phyloP scores from a whole-genome alignment of 1,140 invertebrate genomes.

The Rhynchophorus ferrugineus region DNA sequence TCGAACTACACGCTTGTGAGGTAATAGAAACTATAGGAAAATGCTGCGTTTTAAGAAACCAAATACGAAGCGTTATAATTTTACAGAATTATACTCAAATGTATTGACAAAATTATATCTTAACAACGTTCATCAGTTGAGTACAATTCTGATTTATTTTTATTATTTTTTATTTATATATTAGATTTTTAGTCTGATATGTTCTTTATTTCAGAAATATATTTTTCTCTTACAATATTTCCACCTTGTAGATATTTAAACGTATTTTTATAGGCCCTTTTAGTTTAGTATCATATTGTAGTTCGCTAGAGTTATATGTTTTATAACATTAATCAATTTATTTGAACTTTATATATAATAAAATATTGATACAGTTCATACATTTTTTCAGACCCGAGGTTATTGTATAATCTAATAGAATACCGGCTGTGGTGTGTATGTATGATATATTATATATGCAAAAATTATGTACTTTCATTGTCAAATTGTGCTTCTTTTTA shows the following conservation, averaged over 20 bases:
- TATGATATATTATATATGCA: too few relatives aligned
- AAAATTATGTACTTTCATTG: too few relatives aligned
- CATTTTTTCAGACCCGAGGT: neutral
- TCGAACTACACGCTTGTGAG: conserved; percentile 61
- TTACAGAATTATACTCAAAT: neutral
- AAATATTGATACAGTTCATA: neutral
- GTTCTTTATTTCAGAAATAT: too few relatives aligned
- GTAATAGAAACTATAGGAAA: conserved; percentile 13
- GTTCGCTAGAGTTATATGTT: neutral
- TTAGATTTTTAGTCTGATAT: neutral
- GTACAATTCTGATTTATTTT: neutral
- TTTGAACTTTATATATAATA: neutral
- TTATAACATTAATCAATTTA: neutral
- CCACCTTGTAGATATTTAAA: too few relatives aligned
- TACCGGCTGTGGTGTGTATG: conserved; percentile 10
- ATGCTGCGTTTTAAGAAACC: neutral
- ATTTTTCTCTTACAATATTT: too few relatives aligned
- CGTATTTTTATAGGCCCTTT: too few relatives aligned
- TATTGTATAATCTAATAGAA: too few relatives aligned
- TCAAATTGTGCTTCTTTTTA: too few relatives aligned
- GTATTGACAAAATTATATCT: neutral
- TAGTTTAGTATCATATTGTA: too few relatives aligned
- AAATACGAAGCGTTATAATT: neutral
- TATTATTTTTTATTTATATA: too few relatives aligned
- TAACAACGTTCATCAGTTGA: neutral